Percentiles rank a stretch among this genome's conserved stretches.
Conservation (phyloP, 2,113 vertebrate species). For the Misgurnus mizolepis region DNA sequence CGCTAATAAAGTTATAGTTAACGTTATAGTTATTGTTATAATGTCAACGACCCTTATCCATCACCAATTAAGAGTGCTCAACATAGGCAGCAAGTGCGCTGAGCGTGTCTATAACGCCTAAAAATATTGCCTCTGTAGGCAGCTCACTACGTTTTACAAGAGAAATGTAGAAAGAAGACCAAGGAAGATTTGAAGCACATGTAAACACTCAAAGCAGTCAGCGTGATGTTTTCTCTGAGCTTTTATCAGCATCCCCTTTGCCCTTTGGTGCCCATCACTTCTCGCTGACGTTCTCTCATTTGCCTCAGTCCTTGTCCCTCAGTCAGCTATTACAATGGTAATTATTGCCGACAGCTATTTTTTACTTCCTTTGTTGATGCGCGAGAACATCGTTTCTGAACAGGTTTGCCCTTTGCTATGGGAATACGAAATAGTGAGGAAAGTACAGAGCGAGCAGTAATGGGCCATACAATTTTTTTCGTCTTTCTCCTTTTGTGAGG, state of each 20-base stretch:
- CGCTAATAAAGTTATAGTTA: too few relatives aligned
- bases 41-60: too few relatives aligned
- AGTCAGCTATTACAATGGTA: constrained; percentile 39
- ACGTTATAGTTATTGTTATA: too few relatives aligned
- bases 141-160: neutral
- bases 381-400: constrained; percentile 3
- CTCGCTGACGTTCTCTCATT: constrained; percentile 33
- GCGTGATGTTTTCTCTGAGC: constrained; percentile 3
- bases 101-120: neutral
- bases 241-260: constrained; percentile 14
- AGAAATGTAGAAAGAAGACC: neutral
- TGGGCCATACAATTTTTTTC: constrained; percentile 5
- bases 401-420: constrained; percentile 27
- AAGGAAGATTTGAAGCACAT: neutral
- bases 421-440: constrained; percentile 30
- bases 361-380: constrained; percentile 40
- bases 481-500: neutral
- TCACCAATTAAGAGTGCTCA: too few relatives aligned
- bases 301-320: constrained; percentile 13
- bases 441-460: constrained; percentile 30
- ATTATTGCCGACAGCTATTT: constrained; percentile 39
- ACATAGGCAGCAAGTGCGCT: too few relatives aligned
- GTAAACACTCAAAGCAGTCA: neutral
- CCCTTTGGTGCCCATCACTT: constrained; percentile 31
- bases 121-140: neutral